Base-by-base conservation (phyloP, 2,797 vertebrate species). In the Helicolenus hilgendorfi region DNA sequence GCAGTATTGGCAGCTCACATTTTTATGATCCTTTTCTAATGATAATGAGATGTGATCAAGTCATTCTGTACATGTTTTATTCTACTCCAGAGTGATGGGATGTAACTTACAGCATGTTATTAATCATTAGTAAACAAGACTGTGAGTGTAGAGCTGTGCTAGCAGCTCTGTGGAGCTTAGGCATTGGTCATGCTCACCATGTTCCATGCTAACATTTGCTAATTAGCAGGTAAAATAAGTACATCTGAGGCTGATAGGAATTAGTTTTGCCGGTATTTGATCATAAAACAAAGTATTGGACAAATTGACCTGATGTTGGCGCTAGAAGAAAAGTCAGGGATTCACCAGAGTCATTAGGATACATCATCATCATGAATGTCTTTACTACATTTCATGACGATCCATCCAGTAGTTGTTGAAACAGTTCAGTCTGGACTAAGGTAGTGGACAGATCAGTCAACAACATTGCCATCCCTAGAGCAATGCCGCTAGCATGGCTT, bases 21-120 rank as follows among this genome's bases (percentile, higher is more conserved):
- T 72, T 67, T 49, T 38, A 18, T 20, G 3, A 45, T 68, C 49
- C 6, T 27, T 72, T 79, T 69, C 49, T 56, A 38, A 58, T 76
- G 56, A 35, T 67, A 70, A 84, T 87, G 36, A 88, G 38, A 80
- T 67, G 10, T 62, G 18, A 68, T 67, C 15, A 65, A 79, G 71
- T 82, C 31, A 27, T 81, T 67, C 7, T 38, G 27, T 26, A 31
- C 59, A 31, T 58, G 36, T 56, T 81, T 71, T 13, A 11, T 8
- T 64, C 20, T 70, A 58, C 45, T 78, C 13, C 22, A 59, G 13
- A 80, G n/a, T 41, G 29, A 74, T 41, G 22, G 59, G 35, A 83
- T 3, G 1, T 26, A 77, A 29, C 53, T 27, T 9, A 29, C 22
- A 64, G 24, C 41, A 45, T 64, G 18, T 33, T 73, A 59, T 76